These are phyloP conservation scores for Boleophthalmus pectinirostris DNA, from an alignment of 2,113 vertebrate species.

Conservation along the genomic window DNA sequence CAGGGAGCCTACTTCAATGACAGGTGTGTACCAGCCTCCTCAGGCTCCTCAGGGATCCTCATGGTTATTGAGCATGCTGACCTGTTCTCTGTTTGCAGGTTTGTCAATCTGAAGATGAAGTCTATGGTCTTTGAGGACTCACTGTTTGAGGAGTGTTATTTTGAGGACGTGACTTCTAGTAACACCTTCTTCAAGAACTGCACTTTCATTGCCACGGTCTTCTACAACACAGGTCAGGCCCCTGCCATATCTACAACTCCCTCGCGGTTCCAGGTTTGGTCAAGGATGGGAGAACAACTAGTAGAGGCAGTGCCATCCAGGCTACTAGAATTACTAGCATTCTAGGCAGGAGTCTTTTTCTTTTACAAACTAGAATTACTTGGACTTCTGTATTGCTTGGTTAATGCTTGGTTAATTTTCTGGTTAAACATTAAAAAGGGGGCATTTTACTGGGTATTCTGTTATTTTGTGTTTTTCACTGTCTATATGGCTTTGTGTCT, in stretches of 20 bases:
- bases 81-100: constrained; percentile 71
- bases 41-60: not conserved
- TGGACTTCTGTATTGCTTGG: too few species aligned
- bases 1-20: constrained; percentile 94
- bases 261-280: too few species aligned
- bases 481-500: not conserved
- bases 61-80: not conserved
- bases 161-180: constrained; percentile 95
- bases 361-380: too few species aligned
- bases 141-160: constrained; percentile 94
- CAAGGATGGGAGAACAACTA: too few species aligned
- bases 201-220: constrained; percentile 92
- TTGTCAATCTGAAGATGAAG: constrained; percentile 92
- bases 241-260: not conserved
- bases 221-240: constrained; percentile 93
- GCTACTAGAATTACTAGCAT: too few species aligned
- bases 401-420: too few species aligned
- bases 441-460: too few species aligned
- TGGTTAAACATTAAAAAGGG: too few species aligned
- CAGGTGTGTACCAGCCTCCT: constrained; percentile 79
- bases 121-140: constrained; percentile 95
- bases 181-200: constrained; percentile 99
- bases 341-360: too few species aligned
- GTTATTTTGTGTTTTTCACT: too few species aligned
- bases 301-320: too few species aligned